A percentile compares a stretch with the other conserved stretches of the same genome.
phyloP scores from a whole-genome alignment of 2,797 vertebrate genomes.

The Lagocephalus sceleratus region DNA sequence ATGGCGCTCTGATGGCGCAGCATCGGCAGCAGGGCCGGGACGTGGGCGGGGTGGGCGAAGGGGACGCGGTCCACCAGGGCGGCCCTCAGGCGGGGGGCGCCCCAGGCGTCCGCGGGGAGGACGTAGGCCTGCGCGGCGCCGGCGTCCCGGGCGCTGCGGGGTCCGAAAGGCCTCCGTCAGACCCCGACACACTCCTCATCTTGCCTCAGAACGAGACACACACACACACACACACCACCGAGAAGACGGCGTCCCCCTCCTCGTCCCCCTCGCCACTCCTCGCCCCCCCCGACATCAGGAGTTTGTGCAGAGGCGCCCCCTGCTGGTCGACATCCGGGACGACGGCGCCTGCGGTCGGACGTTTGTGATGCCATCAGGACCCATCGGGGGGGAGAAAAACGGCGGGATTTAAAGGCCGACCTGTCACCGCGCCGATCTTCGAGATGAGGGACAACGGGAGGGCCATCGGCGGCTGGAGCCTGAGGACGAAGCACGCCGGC shows the following conservation, averaged over 20 bases:
- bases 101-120: conserved; percentile 62
- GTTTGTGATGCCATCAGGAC: neutral
- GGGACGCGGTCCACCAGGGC: conserved; percentile 72
- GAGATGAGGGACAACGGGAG: conserved; percentile 64
- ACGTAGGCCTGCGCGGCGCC: conserved; percentile 73
- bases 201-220: no score
- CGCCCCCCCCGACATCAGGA: conserved; percentile 45
- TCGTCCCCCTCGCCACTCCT: conserved; percentile 14
- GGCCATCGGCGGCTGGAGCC: conserved; percentile 74
- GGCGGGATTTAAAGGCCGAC: conserved; percentile 43
- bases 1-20: conserved; percentile 79
- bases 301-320: conserved; percentile 70
- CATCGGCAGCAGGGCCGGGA: conserved; percentile 76
- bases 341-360: conserved; percentile 39
- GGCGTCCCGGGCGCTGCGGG: conserved; percentile 74
- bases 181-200: neutral
- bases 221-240: conserved; percentile 48
- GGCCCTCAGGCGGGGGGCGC: conserved; percentile 42
- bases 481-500: conserved; percentile 79
- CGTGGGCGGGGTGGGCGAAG: conserved; percentile 79
- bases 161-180: rapidly evolving
- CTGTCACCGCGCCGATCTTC: conserved; percentile 76
- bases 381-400: no score
- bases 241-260: conserved; percentile 46
- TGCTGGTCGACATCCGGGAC: conserved; percentile 68